Evolutionary conservation across 2,888 invertebrate species (phyloP).

Genomic region (Brenthis daphne): DNA sequence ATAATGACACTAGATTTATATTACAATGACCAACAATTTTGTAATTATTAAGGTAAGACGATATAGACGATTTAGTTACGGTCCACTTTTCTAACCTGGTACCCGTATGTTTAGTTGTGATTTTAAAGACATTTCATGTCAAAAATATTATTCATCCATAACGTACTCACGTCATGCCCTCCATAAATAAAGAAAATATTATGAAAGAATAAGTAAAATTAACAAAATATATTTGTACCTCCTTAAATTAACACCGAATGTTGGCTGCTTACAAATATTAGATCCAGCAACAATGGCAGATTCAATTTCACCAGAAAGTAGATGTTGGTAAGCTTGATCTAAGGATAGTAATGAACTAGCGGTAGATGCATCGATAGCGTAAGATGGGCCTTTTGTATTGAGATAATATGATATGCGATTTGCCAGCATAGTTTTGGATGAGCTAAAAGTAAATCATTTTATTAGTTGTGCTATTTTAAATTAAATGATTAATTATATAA

Average conservation of each 20-base stretch:
- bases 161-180: too few species aligned
- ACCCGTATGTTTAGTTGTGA: too few species aligned
- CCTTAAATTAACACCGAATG: neutral
- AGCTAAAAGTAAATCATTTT: neutral
- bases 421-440: constrained; percentile 5
- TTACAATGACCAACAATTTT: too few species aligned
- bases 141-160: too few species aligned
- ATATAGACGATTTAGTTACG: too few species aligned
- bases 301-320: constrained; percentile 3
- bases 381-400: constrained; percentile 8
- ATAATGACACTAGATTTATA: too few species aligned
- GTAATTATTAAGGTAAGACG: too few species aligned
- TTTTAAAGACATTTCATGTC: too few species aligned
- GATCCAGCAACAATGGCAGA: constrained; percentile 2
- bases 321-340: neutral
- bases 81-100: too few species aligned
- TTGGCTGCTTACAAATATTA: constrained; percentile 11
- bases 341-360: constrained; percentile 1
- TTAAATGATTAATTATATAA: too few species aligned
- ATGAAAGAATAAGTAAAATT: neutral
- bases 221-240: neutral
- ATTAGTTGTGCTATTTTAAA: neutral
- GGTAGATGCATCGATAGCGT: neutral
- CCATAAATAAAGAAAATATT: neutral
- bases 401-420: constrained; percentile 10